Evolutionary conservation across 2,113 vertebrate genomes (phyloP).

Genomic region (Megatriorchis doriae): DNA sequence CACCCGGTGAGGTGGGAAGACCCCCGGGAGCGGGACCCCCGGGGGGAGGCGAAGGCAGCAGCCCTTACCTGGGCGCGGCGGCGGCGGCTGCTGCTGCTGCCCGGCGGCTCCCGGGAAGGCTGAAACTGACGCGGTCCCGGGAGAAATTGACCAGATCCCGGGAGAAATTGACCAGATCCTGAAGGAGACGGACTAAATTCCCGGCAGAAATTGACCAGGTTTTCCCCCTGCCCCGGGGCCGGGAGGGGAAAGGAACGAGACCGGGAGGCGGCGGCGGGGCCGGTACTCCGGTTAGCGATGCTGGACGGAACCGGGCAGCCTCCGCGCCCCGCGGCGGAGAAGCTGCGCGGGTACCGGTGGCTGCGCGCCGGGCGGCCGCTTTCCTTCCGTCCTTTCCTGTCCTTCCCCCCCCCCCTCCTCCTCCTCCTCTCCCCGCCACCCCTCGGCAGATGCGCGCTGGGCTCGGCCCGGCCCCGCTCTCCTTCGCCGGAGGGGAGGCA

Average conservation of each 20-base stretch:
- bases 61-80: slow-evolving; percentile 6
- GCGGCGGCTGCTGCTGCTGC: background rate
- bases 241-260: background rate
- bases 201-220: background rate
- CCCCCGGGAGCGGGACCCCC: background rate
- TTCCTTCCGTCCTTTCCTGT: no score
- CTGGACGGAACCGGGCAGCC: background rate
- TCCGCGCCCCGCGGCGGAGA: background rate
- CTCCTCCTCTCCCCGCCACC: background rate
- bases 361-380: background rate
- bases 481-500: background rate
- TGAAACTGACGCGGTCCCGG: background rate
- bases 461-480: background rate
- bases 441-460: slow-evolving; percentile 7
- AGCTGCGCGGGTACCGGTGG: background rate
- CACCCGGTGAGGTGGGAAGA: background rate
- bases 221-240: no score
- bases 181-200: background rate
- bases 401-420: background rate
- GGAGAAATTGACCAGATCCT: background rate
- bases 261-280: background rate
- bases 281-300: background rate
- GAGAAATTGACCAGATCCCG: background rate
- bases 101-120: background rate
- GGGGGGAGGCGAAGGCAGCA: background rate